phyloP scores from a whole-genome alignment of 2,888 invertebrate genomes.

The Drosophila macrospina region DNA sequence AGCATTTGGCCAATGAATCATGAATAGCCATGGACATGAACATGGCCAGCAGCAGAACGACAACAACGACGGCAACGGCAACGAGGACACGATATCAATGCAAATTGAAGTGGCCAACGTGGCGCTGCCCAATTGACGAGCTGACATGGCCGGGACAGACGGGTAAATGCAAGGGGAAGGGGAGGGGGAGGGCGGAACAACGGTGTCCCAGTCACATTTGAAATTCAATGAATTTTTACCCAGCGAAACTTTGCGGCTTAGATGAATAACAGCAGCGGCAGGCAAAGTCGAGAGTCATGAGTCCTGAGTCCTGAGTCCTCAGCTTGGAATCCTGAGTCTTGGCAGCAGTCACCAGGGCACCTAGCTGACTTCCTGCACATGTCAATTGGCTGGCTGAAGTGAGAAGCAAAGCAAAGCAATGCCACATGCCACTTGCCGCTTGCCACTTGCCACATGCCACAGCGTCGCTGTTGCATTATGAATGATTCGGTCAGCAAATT shows the following conservation, averaged over 20 bases:
- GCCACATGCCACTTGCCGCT: slow-evolving; percentile 40
- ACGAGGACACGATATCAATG: slow-evolving; percentile 62
- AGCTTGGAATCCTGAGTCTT: background rate
- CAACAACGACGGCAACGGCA: background rate
- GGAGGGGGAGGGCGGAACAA: background rate
- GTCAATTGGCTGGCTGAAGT: slow-evolving; percentile 70
- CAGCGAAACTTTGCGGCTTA: slow-evolving; percentile 62
- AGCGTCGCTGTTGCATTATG: slow-evolving; percentile 69
- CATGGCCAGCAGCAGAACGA: slow-evolving; percentile 14
- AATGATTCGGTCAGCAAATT: slow-evolving; percentile 69
- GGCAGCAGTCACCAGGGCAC: background rate
- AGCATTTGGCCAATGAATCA: slow-evolving; percentile 62
- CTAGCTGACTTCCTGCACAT: slow-evolving; percentile 49
- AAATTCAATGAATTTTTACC: slow-evolving; percentile 84
- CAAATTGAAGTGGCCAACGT: slow-evolving; percentile 76
- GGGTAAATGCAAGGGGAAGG: background rate
- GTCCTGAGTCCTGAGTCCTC: too few species aligned
- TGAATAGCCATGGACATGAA: slow-evolving; percentile 54
- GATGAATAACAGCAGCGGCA: slow-evolving; percentile 64
- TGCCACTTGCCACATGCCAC: slow-evolving; percentile 48
- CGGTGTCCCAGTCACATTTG: slow-evolving; percentile 72
- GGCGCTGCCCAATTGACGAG: slow-evolving; percentile 64
- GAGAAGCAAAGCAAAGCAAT: slow-evolving; percentile 18
- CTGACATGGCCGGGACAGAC: slow-evolving; percentile 2
- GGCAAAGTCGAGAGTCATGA: slow-evolving; percentile 1